Percentiles rank a stretch among this genome's conserved stretches.
phyloP scores from a whole-genome alignment of 2,113 vertebrate species.

The Aegypius monachus region DNA sequence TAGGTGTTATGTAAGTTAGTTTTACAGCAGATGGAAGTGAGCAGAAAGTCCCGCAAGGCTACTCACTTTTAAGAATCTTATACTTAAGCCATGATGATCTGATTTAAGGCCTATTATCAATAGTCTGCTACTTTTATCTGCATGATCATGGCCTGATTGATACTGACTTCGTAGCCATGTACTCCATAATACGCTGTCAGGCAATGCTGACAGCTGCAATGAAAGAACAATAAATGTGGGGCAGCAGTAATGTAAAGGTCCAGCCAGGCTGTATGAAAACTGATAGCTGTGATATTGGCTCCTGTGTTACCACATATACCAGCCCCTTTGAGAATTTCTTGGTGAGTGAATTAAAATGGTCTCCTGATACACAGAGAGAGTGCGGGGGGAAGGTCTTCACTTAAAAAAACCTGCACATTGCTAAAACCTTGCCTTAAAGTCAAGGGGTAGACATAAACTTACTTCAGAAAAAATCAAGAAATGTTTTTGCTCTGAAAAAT shows the following conservation, averaged over 20 bases:
- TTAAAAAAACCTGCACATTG: constrained; percentile 63
- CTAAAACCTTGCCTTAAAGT: constrained; percentile 42
- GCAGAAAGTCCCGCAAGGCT: constrained; percentile 45
- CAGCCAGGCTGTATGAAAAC: constrained; percentile 82
- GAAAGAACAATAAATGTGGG: constrained; percentile 81
- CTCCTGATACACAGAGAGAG: constrained; percentile 60
- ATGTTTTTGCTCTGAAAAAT: constrained; percentile 15
- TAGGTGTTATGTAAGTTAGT: neutral
- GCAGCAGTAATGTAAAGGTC: constrained; percentile 83
- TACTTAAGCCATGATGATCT: constrained; percentile 72
- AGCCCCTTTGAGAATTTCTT: constrained; percentile 73
- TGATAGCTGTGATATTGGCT: constrained; percentile 87
- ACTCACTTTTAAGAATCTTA: constrained; percentile 70
- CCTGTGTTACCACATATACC: constrained; percentile 71
- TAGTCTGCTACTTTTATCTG: constrained; percentile 78
- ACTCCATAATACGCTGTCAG: constrained; percentile 82
- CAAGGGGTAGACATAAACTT: neutral
- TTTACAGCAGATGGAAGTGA: constrained; percentile 65
- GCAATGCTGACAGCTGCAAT: constrained; percentile 84
- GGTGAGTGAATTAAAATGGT: constrained; percentile 82
- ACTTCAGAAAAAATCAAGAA: constrained; percentile 2
- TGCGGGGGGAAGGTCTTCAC: constrained; percentile 29
- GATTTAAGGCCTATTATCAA: constrained; percentile 81
- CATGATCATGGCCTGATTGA: constrained; percentile 80
- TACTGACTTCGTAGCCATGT: constrained; percentile 78